Evolutionary conservation across 2,888 invertebrate genomes (phyloP), one percentile per base, ranked within the genome.

Genomic region (Prosapia bicincta): DNA sequence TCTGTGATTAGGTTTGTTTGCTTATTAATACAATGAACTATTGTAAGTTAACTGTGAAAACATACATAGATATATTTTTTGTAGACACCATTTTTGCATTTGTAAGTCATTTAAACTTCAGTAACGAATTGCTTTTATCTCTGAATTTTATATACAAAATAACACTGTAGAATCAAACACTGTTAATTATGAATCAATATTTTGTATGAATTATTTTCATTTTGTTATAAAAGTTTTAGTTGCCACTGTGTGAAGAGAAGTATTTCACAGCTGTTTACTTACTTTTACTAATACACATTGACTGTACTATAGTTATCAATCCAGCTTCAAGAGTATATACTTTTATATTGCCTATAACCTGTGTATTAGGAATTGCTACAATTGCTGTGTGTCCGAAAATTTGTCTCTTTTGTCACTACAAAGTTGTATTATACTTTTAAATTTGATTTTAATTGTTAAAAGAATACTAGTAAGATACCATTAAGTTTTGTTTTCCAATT

Each of bases 1-100:
- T 54, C 54, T 54, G 54, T 54, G 54, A 54, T 54, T 54, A 54
- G 54, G 54, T 54, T 54, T 54, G 54, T 54, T 54, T 54, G 54
- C 20, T 54, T 54, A 54, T 54, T 54, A 54, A 54, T 54, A 54
- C 54, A 54, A 54, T 54, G 54, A 54, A 54, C 20, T 54, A 54
- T 54, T 54, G 54, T 54, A 54, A 54, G 54, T 54, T 54, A 54
- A 54, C 20, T 20, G 20, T 54, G 54, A 54, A 54, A 54, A 54
- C 15, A 38, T 38, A 38, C 9, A n/a, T n/a, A 15, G 6, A 38
- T 38, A 38, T 54, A 54, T 54, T 20, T 54, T 54, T 54, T 54
- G 54, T 54, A 54, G 54, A 54, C 54, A 54, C 54, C 54, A 54
- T 54, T 54, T 54, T 54, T 54, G 54, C 54, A 54, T 54, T 54